These are phyloP conservation scores for Lasioglossum oenotherae DNA, from an alignment of 2,888 invertebrate species.

Conservation along the genomic window DNA sequence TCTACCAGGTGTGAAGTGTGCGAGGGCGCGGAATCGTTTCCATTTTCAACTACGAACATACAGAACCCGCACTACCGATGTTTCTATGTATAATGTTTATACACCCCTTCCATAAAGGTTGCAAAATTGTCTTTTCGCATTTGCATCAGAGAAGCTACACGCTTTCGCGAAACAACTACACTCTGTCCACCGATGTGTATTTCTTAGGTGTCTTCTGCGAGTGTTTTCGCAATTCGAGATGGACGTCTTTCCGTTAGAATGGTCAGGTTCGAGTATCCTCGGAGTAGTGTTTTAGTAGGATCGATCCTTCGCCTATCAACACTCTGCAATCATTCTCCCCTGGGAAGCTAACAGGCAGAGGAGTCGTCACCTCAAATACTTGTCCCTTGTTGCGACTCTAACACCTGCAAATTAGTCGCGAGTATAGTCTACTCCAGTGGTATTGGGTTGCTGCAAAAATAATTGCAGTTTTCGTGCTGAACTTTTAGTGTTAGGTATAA, in stretches of 20 bases:
- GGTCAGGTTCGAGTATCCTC: background rate
- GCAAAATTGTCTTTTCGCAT: background rate
- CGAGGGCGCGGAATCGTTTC: conserved; percentile 18
- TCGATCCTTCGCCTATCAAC: background rate
- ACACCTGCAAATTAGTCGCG: background rate
- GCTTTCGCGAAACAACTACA: background rate
- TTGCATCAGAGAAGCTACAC: background rate
- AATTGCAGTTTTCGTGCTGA: too few species aligned
- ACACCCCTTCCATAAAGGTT: background rate
- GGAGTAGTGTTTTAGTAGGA: background rate
- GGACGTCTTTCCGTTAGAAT: background rate
- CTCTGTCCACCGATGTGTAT: background rate
- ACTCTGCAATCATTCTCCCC: background rate
- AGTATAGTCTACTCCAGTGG: background rate
- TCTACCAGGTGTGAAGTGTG: conserved; percentile 8
- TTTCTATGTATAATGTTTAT: background rate
- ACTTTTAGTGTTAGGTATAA: too few species aligned
- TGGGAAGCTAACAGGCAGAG: background rate
- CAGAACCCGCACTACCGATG: background rate
- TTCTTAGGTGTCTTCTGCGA: background rate
- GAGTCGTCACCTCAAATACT: background rate
- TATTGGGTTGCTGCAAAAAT: too few species aligned
- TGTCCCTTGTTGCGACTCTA: background rate
- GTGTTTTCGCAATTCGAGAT: background rate
- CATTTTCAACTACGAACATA: background rate